Evolutionary conservation across 2,797 vertebrate genomes (phyloP).

Genomic region (Tiaroga cobitis): DNA sequence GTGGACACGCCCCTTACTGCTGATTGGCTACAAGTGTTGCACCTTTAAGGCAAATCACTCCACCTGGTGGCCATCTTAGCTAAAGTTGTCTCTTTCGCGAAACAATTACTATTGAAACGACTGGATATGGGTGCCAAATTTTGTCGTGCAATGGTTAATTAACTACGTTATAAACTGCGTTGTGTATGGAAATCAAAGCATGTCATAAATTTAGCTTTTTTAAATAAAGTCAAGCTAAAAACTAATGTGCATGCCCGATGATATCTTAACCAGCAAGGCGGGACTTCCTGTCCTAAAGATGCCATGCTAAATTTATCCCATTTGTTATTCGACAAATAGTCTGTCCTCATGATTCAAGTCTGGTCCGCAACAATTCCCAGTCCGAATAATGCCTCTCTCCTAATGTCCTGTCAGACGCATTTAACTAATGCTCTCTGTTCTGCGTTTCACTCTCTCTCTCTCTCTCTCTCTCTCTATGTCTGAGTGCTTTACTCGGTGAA

Average conservation of each 20-base stretch:
- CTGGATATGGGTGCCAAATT: not conserved
- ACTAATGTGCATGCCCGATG: not conserved
- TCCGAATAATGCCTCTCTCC: constrained; percentile 3
- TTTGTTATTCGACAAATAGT: not conserved
- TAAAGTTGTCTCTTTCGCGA: not conserved
- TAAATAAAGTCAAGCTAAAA: not conserved
- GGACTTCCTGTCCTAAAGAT: not conserved
- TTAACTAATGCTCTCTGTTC: constrained; percentile 33
- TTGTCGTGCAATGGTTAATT: not conserved
- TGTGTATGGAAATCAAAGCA: not conserved
- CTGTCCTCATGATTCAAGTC: constrained; percentile 5
- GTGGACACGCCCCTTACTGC: not conserved
- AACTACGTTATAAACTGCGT: not conserved
- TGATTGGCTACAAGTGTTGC: not conserved
- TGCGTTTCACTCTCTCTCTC: not conserved
- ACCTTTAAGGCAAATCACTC: not conserved
- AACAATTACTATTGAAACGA: not conserved
- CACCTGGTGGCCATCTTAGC: not conserved
- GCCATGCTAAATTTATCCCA: not conserved
- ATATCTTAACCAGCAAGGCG: not conserved
- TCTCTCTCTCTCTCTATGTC: constrained; percentile 32
- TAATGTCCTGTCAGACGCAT: constrained; percentile 9
- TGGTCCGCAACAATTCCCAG: not conserved
- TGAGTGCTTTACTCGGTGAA: constrained; percentile 26
- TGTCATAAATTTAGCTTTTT: not conserved